These are phyloP conservation scores for Spea bombifrons DNA, from an alignment of 2,113 vertebrate genomes.

Conservation along the genomic window DNA sequence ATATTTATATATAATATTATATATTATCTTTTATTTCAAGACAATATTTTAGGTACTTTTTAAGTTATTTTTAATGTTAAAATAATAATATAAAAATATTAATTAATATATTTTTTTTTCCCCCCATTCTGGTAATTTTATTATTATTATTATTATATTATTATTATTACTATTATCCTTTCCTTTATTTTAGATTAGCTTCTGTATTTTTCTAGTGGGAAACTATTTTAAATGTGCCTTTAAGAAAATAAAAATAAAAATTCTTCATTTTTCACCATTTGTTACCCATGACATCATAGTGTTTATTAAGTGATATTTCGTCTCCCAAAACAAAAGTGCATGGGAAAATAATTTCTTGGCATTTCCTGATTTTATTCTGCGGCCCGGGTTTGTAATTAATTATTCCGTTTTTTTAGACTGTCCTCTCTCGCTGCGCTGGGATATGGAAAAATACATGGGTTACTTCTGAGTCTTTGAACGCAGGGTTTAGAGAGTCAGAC, in stretches of 20 bases:
- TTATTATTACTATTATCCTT: too few species aligned
- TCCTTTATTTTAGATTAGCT: neutral
- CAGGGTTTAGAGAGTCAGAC: neutral
- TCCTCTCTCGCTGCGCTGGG: neutral
- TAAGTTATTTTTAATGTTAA: too few species aligned
- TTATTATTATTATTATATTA: too few species aligned
- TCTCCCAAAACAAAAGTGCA: neutral
- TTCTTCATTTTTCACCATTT: neutral
- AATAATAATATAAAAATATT: too few species aligned
- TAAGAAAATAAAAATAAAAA: neutral
- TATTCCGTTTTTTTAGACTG: neutral
- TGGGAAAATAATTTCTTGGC: neutral
- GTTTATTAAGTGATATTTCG: neutral
- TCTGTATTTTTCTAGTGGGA: neutral
- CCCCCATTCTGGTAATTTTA: too few species aligned
- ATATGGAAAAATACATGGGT: constrained; percentile 9
- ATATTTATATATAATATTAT: too few species aligned
- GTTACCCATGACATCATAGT: constrained; percentile 1
- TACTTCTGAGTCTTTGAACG: constrained; percentile 12
- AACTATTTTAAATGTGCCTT: neutral
- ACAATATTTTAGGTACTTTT: too few species aligned
- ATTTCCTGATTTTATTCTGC: neutral
- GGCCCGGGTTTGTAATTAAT: constrained; percentile 10
- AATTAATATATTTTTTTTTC: too few species aligned
- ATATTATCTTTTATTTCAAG: too few species aligned